Evolutionary conservation across 2,888 invertebrate genomes (phyloP), one percentile per base, ranked within the genome.

Genomic region (Melanargia galathea): DNA sequence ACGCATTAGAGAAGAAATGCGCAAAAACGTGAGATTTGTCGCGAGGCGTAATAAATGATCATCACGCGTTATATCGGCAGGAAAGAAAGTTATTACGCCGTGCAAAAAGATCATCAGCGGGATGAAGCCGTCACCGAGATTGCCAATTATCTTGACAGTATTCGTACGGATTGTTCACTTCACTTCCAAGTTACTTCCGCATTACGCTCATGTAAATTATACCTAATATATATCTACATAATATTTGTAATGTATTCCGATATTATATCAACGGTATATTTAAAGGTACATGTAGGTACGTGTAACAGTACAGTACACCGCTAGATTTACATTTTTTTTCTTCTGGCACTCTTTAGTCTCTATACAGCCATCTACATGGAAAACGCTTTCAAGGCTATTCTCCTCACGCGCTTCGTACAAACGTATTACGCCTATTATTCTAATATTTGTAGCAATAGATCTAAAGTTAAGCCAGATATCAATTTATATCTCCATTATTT

Each of bases 51-150:
- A 76, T 75, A 76, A 77, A 77, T 77, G 73, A 77, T 51, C 62
- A 64, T 67, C 62, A 67, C 62, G 66, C 70, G 66, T 68, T 68
- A 67, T 51, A 67, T 51, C 64, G 68, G 72, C 71, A 74, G 75
- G 74, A 77, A 74, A 73, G 73, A 75, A 78, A 77, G 77, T 76
- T 74, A 77, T 75, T 76, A 75, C 64, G 65, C 55, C 60, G 65
- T 62, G 74, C 77, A 80, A 80, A 80, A 81, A 81, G 77, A 70
- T 74, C 78, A 81, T 81, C 77, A 76, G 64, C 66, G 65, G 69
- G 76, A 83, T 82, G 81, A 78, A 85, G 82, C 76, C 75, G 79
- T 84, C 80, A 77, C 66, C 62, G 66, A 67, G 63, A 69, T 73
- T 75, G 74, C 67, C 71, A 72, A 73, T 73, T 70, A 72, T 67